phyloP scores from a whole-genome alignment of 2,888 invertebrate species.

The Agrochola lota region DNA sequence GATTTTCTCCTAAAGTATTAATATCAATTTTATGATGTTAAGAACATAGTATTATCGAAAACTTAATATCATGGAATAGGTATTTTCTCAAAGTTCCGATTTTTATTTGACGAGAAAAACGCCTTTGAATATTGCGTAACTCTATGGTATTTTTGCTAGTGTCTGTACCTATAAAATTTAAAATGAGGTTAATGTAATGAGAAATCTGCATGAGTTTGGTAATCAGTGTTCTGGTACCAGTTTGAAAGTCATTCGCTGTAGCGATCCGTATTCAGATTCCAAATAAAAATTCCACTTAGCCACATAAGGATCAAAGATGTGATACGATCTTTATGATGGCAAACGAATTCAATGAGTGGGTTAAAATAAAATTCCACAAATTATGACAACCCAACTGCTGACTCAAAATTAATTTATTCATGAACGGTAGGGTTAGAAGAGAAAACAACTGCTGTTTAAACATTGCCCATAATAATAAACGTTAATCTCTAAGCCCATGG shows the following conservation, averaged over 20 bases:
- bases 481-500: not conserved
- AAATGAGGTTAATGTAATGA: not conserved
- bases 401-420: not conserved
- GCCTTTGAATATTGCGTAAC: not conserved
- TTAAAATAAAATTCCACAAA: constrained; percentile 20
- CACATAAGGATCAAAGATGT: constrained; percentile 11
- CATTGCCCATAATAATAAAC: not conserved
- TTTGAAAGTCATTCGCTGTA: constrained; percentile 7
- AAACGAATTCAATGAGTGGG: constrained; percentile 18
- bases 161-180: not conserved
- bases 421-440: not conserved
- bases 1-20: not conserved
- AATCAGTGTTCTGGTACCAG: not conserved
- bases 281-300: constrained; percentile 31
- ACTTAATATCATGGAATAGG: not conserved
- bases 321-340: constrained; percentile 36
- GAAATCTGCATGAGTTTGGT: not conserved
- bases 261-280: not conserved
- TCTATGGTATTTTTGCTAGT: not conserved
- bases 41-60: not conserved
- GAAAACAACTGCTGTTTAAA: not conserved
- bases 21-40: not conserved
- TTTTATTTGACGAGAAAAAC: too few relatives aligned
- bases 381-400: constrained; percentile 10
- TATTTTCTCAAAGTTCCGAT: not conserved